phyloP scores from a whole-genome alignment of 2,797 vertebrate genomes.

The Girardinus metallicus region DNA sequence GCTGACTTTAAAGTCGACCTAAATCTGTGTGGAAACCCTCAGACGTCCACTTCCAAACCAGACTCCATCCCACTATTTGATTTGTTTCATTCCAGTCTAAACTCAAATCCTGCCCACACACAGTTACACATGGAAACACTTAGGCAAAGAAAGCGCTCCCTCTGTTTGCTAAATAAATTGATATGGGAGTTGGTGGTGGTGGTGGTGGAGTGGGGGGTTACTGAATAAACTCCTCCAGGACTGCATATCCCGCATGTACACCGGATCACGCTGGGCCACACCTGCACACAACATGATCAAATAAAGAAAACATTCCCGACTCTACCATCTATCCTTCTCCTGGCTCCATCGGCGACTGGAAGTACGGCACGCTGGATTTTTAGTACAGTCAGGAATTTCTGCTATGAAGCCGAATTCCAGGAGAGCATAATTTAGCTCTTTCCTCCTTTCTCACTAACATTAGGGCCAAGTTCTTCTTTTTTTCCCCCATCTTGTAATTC shows the following conservation, averaged over 20 bases:
- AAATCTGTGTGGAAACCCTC: conserved; percentile 18
- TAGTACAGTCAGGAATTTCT: background rate
- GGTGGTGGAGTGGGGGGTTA: background rate
- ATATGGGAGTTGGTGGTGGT: conserved; percentile 26
- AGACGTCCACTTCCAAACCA: conserved; percentile 6
- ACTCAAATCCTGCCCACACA: conserved; percentile 73
- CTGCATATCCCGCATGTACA: background rate
- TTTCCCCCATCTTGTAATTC: conserved; percentile 8
- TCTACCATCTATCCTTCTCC: background rate
- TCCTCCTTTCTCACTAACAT: background rate
- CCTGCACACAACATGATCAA: background rate
- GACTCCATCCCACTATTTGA: conserved; percentile 30
- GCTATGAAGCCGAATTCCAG: conserved; percentile 4
- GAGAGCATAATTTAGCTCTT: conserved; percentile 4
- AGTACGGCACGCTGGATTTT: background rate
- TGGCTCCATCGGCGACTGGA: background rate
- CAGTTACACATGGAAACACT: conserved; percentile 77
- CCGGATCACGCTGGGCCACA: background rate
- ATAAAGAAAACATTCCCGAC: background rate
- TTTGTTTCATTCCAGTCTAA: conserved; percentile 62
- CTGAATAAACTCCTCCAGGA: background rate
- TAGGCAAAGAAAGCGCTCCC: conserved; percentile 52
- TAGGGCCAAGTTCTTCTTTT: conserved; percentile 27
- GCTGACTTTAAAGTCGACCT: conserved; percentile 2
- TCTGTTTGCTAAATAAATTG: conserved; percentile 40